These are phyloP conservation scores for Melitaea cinxia DNA, from an alignment of 1,140 invertebrate species.

Conservation along the genomic window DNA sequence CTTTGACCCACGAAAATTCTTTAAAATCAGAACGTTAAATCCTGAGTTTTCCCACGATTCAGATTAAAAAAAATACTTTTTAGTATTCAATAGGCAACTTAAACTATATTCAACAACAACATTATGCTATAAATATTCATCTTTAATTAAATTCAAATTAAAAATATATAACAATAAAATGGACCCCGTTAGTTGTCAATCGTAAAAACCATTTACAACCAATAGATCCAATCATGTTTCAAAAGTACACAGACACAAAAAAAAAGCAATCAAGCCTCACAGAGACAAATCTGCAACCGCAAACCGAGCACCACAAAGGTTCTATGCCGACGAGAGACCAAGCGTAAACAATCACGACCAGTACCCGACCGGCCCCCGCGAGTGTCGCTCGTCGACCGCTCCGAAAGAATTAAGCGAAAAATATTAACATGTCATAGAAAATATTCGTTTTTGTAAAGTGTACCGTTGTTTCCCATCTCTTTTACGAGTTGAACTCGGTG, in stretches of 20 bases:
- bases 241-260: slow-evolving; percentile 3
- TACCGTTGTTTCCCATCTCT: slow-evolving; percentile 44
- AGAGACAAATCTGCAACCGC: slow-evolving; percentile 14
- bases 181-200: not conserved
- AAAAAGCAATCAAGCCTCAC: slow-evolving; percentile 10
- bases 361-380: slow-evolving; percentile 66
- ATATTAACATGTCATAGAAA: slow-evolving; percentile 47
- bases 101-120: too few relatives aligned
- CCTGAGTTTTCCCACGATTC: too few relatives aligned
- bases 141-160: not conserved
- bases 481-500: slow-evolving; percentile 22
- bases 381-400: slow-evolving; percentile 46
- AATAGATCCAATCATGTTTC: slow-evolving; percentile 5
- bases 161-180: not conserved
- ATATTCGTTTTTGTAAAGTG: slow-evolving; percentile 53
- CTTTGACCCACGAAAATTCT: too few relatives aligned
- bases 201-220: not conserved
- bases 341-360: slow-evolving; percentile 75
- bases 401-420: slow-evolving; percentile 37
- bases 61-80: too few relatives aligned
- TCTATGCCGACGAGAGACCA: slow-evolving; percentile 54
- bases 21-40: too few relatives aligned
- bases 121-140: not conserved
- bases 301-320: slow-evolving; percentile 23
- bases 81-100: too few relatives aligned